Evolutionary conservation across 2,888 invertebrate species (phyloP), one percentile per base, ranked within the genome.

Genomic region (Scaptomyza cyrtandrae): DNA sequence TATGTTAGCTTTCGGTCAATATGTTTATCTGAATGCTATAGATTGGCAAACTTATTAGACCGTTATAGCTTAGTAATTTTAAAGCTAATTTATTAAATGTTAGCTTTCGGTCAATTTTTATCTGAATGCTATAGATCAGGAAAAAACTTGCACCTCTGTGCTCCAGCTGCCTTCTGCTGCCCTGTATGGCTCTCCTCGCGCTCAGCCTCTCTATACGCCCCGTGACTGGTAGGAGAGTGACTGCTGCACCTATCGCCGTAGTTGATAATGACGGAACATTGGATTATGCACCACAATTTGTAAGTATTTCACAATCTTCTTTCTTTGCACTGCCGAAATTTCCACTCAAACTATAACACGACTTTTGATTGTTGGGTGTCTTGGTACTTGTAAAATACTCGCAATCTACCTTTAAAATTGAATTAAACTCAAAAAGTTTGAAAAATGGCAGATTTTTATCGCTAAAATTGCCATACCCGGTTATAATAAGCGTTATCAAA

Each of bases 241-340:
- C 74, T 13, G 72, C 75, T 16, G 63, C 80, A 62, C 83, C 83
- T 74, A 79, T 78, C 44, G 76, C 86, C 52, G 69, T 73, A 6
- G 75, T 70, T 31, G 81, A 86, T 39, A 88, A 87, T 65, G 89
- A 89, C 60, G 89, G 89, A 73, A 82, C 86, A 77, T 80, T 89
- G 82, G 90, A 91, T 80, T 91, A 91, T 79, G 91, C 91, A 33
- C 90, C 91, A 53, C 78, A 91, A 84, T 91, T 86, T 74, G 91
- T 91, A 89, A 91, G 91, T 91, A 60, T 27, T n/a, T 4, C 9
- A 16, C 9, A 24, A 10, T 9, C 10, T 11, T n/a, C 44, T 1
- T 33, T 11, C 19, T 43, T 39, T 39, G 9, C 14, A 31, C 43
- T 11, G n/a, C n/a, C n/a, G 37, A 16, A 13, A 53, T 33, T 29